phyloP scores from a whole-genome alignment of 2,113 vertebrate genomes.

The Prolemur simus region DNA sequence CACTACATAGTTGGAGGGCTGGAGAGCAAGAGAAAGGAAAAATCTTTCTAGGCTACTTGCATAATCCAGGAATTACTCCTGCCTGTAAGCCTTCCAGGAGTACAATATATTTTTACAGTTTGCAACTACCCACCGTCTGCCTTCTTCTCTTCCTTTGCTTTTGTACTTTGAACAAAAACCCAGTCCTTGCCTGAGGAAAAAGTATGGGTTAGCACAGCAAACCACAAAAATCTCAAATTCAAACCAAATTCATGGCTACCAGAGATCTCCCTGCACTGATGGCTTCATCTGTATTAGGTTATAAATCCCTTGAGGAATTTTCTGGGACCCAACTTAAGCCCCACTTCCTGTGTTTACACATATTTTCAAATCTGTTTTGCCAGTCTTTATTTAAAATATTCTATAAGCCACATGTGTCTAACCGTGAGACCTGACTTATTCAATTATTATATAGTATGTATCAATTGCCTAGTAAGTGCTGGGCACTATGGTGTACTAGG shows the following conservation, averaged over 20 bases:
- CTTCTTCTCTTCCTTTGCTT: background rate
- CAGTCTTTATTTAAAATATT: slow-evolving; percentile 5
- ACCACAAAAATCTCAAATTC: slow-evolving; percentile 47
- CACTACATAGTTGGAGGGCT: background rate
- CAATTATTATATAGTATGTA: background rate
- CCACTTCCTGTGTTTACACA: slow-evolving; percentile 2
- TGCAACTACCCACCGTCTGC: background rate
- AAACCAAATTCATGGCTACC: slow-evolving; percentile 7
- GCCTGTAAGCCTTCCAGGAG: background rate
- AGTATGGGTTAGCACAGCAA: background rate
- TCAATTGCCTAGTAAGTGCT: background rate
- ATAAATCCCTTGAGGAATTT: slow-evolving; percentile 36
- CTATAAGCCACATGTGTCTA: background rate
- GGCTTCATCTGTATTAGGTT: slow-evolving; percentile 15
- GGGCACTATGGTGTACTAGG: background rate
- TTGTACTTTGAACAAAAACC: slow-evolving; percentile 39
- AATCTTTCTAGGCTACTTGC: background rate
- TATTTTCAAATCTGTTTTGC: slow-evolving; percentile 25
- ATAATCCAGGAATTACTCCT: background rate
- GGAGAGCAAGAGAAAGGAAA: background rate
- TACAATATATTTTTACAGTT: slow-evolving; percentile 9
- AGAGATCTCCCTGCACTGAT: background rate
- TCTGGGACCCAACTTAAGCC: background rate
- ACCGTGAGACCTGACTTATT: background rate
- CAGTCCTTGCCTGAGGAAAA: background rate